Percentiles rank a stretch among this genome's conserved stretches.
phyloP scores from a whole-genome alignment of 2,797 vertebrate species.

The Lepus oiostolus region DNA sequence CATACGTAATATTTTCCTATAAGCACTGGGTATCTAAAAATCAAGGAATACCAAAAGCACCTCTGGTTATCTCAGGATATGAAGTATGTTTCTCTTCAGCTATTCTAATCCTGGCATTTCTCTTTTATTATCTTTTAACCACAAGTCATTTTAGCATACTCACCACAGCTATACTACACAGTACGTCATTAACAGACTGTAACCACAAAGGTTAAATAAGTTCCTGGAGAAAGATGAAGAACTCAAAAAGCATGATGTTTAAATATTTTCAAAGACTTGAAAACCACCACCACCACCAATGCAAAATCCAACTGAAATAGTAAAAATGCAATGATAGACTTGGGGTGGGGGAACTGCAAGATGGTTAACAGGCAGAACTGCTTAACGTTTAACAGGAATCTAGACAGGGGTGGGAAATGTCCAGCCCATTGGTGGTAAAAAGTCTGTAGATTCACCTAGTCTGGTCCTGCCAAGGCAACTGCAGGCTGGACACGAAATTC shows the following conservation, averaged over 20 bases:
- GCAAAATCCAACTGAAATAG: conserved; percentile 51
- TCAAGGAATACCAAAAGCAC: background rate
- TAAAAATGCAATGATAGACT: conserved; percentile 44
- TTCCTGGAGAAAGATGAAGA: conserved; percentile 40
- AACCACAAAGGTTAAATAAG: conserved; percentile 36
- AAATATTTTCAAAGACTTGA: conserved; percentile 39
- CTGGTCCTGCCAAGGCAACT: no score
- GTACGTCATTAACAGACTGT: background rate
- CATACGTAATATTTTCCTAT: background rate
- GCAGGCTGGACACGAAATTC: no score
- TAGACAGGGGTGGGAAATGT: background rate
- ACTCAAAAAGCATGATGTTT: conserved; percentile 8
- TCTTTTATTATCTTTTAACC: conserved; percentile 17
- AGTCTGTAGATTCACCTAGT: no score
- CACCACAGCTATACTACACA: conserved; percentile 14
- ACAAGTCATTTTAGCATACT: conserved; percentile 39
- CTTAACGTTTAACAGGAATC: conserved; percentile 30
- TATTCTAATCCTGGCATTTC: conserved; percentile 21
- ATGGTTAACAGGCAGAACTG: conserved; percentile 20
- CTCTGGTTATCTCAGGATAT: background rate
- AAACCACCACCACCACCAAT: background rate
- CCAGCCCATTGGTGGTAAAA: no score
- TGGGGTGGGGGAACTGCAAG: background rate
- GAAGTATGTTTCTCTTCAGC: conserved; percentile 32
- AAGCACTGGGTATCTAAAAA: conserved; percentile 19